These are phyloP conservation scores for Poecile montanus DNA, from an alignment of 2,797 vertebrate species.

Conservation along the genomic window DNA sequence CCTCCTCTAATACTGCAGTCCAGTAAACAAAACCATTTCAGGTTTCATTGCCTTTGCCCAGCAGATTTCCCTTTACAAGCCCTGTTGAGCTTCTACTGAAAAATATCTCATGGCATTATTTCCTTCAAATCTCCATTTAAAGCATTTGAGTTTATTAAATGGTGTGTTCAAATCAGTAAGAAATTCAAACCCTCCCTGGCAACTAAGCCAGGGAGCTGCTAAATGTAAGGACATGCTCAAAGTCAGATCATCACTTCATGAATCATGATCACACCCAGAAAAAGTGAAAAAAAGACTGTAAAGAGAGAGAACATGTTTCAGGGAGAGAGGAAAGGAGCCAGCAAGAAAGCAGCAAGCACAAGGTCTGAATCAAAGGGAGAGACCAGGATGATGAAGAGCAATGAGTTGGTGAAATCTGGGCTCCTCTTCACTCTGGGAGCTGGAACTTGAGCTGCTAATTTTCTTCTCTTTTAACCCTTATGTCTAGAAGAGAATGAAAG, in stretches of 20 bases:
- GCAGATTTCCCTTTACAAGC: background rate
- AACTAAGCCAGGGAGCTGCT: conserved; percentile 21
- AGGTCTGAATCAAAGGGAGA: background rate
- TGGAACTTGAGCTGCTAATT: background rate
- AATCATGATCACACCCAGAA: conserved; percentile 9
- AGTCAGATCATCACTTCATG: conserved; percentile 3
- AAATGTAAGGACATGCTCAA: conserved; percentile 39
- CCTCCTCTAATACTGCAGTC: background rate
- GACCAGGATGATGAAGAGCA: background rate
- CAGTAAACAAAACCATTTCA: conserved; percentile 21
- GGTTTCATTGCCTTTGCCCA: background rate
- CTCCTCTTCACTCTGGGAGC: background rate
- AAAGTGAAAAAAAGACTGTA: background rate
- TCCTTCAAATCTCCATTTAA: background rate
- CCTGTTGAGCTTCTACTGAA: background rate
- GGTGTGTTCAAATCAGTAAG: background rate
- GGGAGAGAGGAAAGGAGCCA: background rate
- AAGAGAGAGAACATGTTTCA: background rate
- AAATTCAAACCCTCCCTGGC: background rate
- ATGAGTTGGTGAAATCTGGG: background rate
- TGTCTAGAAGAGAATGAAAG: background rate
- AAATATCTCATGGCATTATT: background rate
- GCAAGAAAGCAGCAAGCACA: background rate
- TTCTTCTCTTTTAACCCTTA: background rate
- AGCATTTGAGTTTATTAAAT: background rate